Evolutionary conservation across 2,888 invertebrate genomes (phyloP).

Genomic region (Acleris cristana): DNA sequence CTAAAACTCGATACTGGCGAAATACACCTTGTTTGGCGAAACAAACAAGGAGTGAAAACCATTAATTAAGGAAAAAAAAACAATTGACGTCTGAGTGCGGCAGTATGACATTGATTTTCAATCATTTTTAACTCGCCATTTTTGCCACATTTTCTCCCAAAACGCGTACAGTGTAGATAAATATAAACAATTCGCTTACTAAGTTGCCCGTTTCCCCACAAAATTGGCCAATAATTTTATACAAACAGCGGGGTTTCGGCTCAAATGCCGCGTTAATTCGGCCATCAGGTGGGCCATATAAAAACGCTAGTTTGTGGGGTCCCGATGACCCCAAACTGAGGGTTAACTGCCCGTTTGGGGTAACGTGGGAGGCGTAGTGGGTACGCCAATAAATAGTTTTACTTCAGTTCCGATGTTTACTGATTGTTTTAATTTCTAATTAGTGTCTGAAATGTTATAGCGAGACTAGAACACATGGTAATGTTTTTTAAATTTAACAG

Average conservation of each 20-base stretch:
- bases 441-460: background rate
- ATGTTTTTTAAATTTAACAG: no score
- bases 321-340: constrained; percentile 51
- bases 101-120: no score
- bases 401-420: no score
- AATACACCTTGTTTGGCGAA: no score
- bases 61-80: no score
- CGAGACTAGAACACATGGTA: no score
- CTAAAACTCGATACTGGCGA: no score
- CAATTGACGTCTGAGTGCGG: no score
- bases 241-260: constrained; percentile 48
- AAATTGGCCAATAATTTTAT: constrained; percentile 37
- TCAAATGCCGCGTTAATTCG: constrained; percentile 59
- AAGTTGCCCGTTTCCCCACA: constrained; percentile 4
- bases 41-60: no score
- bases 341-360: constrained; percentile 59
- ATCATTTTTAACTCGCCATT: no score
- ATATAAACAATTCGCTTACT: background rate
- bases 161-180: background rate
- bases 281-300: constrained; percentile 55
- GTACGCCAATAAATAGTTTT: constrained; percentile 20
- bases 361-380: constrained; percentile 33
- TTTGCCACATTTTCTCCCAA: no score
- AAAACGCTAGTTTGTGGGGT: constrained; percentile 58
- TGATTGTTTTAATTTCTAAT: background rate